Evolutionary conservation across 2,113 vertebrate genomes (phyloP).

Genomic region (Indri indri): DNA sequence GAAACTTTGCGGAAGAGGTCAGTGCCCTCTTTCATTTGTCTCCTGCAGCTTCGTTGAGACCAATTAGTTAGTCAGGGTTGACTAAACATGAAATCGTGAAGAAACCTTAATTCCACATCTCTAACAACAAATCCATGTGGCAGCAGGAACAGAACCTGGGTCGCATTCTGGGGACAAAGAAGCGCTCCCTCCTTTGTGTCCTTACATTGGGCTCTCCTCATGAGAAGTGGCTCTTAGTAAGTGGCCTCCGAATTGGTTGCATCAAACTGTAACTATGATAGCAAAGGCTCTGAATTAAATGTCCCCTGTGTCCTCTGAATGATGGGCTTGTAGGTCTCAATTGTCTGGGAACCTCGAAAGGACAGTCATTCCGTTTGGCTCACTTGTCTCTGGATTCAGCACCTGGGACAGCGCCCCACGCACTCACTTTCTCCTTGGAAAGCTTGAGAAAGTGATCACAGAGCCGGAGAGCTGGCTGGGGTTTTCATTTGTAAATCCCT

Average conservation of each 20-base stretch:
- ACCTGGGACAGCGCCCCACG: not conserved
- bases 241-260: not conserved
- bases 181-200: not conserved
- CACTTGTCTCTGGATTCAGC: not conserved
- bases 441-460: not conserved
- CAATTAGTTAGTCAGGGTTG: too few species aligned
- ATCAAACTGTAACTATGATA: fast-evolving
- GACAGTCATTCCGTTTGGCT: fast-evolving
- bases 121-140: not conserved
- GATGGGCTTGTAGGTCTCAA: not conserved
- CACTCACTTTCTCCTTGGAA: too few species aligned
- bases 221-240: not conserved
- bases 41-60: not conserved
- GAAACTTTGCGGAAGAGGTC: too few species aligned
- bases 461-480: fast-evolving
- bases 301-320: fast-evolving
- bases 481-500: not conserved
- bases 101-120: not conserved
- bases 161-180: not conserved
- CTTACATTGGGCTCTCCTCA: fast-evolving
- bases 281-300: not conserved
- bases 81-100: not conserved
- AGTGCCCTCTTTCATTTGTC: not conserved
- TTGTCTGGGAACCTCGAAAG: not conserved
- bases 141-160: not conserved